Evolutionary conservation across 2,888 invertebrate species (phyloP), one percentile per base, ranked within the genome.

Genomic region (Anaspis maculata): DNA sequence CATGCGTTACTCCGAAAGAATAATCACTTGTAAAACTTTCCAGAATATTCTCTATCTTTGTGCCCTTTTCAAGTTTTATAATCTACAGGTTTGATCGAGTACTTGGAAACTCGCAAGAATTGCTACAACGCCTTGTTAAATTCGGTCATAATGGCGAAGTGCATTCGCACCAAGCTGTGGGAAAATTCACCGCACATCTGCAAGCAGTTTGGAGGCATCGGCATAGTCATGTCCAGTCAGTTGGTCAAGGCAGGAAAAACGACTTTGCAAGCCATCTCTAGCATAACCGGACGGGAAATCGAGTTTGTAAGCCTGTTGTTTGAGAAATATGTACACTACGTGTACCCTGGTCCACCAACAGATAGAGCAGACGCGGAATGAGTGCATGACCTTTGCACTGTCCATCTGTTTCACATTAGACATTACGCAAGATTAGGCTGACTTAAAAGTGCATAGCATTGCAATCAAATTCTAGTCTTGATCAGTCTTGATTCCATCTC

Each of bases 11-110:
- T 80, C 78, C 3, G 74, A 76, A 39, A 70, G 84, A 46, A 64
- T 86, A 26, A 68, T 77, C 42, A 79, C 76, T 69, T 84, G 86
- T 81, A 65, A 67, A n/a, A n/a, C n/a, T n/a, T n/a, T n/a, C n/a
- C n/a, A n/a, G n/a, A n/a, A n/a, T n/a, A n/a, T n/a, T n/a, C n/a
- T n/a, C n/a, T n/a, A n/a, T n/a, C n/a, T n/a, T n/a, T n/a, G n/a
- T n/a, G n/a, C n/a, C n/a, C n/a, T n/a, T n/a, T 25, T 25, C 6
- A 25, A 25, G 10, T 5, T 7, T 9, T 5, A 5, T 5, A 25
- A 25, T 5, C 50, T 48, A 34, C 51, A 77, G 77, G 77, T 64
- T 52, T 78, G 34, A 67, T 72, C 11, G 71, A 73, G 36, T 78
- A 74, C 56, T 59, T 77, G 25, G 70, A 72, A 13, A 64, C 69